Evolutionary conservation across 1,140 invertebrate species (phyloP), one percentile per base, ranked within the genome.

Genomic region (Pinna nobilis): DNA sequence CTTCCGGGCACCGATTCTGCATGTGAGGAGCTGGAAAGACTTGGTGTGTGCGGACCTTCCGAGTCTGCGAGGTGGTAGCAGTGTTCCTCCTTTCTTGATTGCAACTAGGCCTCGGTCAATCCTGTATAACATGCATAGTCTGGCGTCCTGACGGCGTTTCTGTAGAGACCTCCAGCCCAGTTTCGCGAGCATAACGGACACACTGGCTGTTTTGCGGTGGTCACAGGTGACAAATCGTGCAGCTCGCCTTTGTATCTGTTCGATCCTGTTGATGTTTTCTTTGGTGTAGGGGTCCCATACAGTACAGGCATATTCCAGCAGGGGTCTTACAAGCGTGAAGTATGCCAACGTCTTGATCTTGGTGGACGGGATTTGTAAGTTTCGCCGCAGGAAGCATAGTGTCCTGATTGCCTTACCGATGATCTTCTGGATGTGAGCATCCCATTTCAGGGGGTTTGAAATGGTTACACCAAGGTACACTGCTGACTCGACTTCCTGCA

Each of bases 231-330:
- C 55, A 53, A 44, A 66, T 28, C 69, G n/a, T 18, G 63, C 68
- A 23, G 41, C 51, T 50, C 53, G 57, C 30, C 61, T 33, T 71
- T 72, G 69, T n/a, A 28, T 39, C 23, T 23, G 57, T 57, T 68
- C 71, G 13, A 63, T 1, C 30, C 50, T 68, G n/a, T 74, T 41
- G 28, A 64, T 78, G 23, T 77, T 25, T n/a, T 20, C 25, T n/a
- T n/a, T n/a, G n/a, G n/a, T 30, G 33, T 67, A 35, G 3, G 70
- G 74, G 50, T 73, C 69, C 70, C 41, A 77, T 18, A 73, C 60
- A 2, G 59, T 65, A 35, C 53, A n/a, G 3, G 60, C 47, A 30
- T 69, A 69, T 50, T 78, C 49, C 4, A 74, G 23, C n/a, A 49
- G 49, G 13, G 61, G 67, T 53, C 67, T 47, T 18, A 74, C 57